Evolutionary conservation across 2,888 invertebrate genomes (phyloP).

Genomic region (Spatulosminthurus flaviceps): DNA sequence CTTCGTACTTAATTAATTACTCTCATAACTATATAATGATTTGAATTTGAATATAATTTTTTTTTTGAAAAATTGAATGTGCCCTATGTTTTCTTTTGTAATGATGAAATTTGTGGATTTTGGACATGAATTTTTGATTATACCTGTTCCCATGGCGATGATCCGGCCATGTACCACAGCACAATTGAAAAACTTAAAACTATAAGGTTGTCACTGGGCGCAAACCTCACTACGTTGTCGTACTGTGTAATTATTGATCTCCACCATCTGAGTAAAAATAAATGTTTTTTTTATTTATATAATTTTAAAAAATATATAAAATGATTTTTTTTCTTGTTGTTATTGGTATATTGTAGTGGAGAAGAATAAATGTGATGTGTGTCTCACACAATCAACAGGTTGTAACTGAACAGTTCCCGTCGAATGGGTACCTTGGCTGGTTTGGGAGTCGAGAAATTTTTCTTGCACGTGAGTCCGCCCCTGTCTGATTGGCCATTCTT

Average conservation of each 20-base stretch:
- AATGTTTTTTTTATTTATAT: slow-evolving; percentile 4
- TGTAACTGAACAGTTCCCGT: slow-evolving; percentile 45
- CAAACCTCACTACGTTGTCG: slow-evolving; percentile 15
- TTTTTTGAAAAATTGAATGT: too few relatives aligned
- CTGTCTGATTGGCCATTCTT: slow-evolving; percentile 49
- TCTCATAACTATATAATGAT: too few relatives aligned
- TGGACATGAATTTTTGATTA: slow-evolving; percentile 9
- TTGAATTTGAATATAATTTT: too few relatives aligned
- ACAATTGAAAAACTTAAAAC: slow-evolving; percentile 45
- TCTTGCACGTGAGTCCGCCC: slow-evolving; percentile 51
- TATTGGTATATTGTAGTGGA: slow-evolving; percentile 39
- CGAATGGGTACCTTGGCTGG: slow-evolving; percentile 32
- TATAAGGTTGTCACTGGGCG: neutral
- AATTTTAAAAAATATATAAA: neutral
- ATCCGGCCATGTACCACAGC: slow-evolving; percentile 64
- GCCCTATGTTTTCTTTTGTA: too few relatives aligned
- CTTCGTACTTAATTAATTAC: too few relatives aligned
- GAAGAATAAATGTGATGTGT: slow-evolving; percentile 39
- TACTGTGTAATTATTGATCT: slow-evolving; percentile 1
- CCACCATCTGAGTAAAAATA: slow-evolving; percentile 40
- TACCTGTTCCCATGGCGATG: slow-evolving; percentile 64
- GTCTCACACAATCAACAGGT: slow-evolving; percentile 51
- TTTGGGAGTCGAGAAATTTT: slow-evolving; percentile 44
- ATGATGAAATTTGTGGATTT: neutral
- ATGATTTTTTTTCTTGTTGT: neutral